Percentiles rank a stretch among this genome's conserved stretches.
Evolutionary conservation across 2,888 invertebrate genomes (phyloP).

Genomic region (Psococerastis gibbosa): DNA sequence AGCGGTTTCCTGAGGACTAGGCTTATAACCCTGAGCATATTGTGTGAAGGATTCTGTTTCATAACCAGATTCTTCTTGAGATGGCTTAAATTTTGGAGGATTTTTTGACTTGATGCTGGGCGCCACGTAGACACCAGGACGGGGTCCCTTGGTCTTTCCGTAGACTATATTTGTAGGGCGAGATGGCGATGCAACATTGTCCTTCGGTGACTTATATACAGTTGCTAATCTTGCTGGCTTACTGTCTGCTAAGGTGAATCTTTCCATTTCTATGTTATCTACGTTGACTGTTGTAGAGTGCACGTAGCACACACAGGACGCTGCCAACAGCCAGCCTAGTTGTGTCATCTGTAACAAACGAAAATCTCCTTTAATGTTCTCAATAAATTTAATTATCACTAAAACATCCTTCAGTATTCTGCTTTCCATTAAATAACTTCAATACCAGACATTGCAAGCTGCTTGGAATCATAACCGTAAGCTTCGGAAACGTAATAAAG

Average conservation of each 20-base stretch:
- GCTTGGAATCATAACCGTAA: too few species aligned
- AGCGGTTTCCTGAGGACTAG: neutral
- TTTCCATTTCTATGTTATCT: conserved; percentile 1
- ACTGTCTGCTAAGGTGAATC: neutral
- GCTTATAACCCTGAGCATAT: conserved; percentile 1
- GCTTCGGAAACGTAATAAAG: too few species aligned
- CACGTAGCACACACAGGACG: conserved; percentile 1
- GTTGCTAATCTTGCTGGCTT: neutral
- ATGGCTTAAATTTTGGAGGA: neutral
- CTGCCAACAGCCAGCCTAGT: neutral
- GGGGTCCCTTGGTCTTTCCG: neutral
- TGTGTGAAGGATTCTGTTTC: neutral
- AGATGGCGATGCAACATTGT: neutral
- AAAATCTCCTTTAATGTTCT: too few species aligned
- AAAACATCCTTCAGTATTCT: too few species aligned
- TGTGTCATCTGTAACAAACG: too few species aligned
- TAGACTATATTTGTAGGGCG: neutral
- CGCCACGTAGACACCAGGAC: neutral
- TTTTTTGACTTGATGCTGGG: neutral
- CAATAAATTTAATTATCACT: too few species aligned
- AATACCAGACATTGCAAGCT: too few species aligned
- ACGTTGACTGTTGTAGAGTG: neutral
- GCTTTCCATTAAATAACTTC: too few species aligned
- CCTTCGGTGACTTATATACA: neutral
- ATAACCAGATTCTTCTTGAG: neutral